phyloP scores from a whole-genome alignment of 2,888 invertebrate species.

The Ariolimax columbianus region DNA sequence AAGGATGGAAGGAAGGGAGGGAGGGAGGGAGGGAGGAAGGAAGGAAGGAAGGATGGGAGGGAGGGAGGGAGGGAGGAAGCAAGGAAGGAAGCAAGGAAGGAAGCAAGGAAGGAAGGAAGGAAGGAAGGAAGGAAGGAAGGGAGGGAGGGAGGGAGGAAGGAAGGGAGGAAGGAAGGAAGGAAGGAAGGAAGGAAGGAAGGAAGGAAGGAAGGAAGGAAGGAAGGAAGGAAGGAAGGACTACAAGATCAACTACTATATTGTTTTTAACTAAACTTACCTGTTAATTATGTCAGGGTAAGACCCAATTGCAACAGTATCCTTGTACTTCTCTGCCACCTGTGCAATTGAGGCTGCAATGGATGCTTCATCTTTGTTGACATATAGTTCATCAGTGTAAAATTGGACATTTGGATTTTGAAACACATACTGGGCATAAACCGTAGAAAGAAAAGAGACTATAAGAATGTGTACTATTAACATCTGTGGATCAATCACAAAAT shows the following conservation, averaged over 20 bases:
- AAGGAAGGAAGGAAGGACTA: not conserved
- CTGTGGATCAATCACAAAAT: conserved; percentile 30
- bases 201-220: not conserved
- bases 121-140: conserved; percentile 8
- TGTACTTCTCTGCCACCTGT: conserved; percentile 80
- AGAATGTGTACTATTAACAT: too few species aligned
- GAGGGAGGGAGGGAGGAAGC: conserved; percentile 8
- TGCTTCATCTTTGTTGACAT: conserved; percentile 77
- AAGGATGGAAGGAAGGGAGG: conserved; percentile 28
- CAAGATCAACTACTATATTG: not conserved
- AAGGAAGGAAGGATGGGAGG: conserved; percentile 9
- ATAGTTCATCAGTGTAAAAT: conserved; percentile 75
- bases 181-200: not conserved
- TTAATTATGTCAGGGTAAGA: conserved; percentile 80
- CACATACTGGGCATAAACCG: too few species aligned
- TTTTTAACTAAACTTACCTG: not conserved
- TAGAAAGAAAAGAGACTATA: too few species aligned
- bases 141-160: too few species aligned
- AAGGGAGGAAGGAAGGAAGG: not conserved
- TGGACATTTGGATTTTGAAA: conserved; percentile 73
- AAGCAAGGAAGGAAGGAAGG: conserved; percentile 27
- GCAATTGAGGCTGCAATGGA: conserved; percentile 80
- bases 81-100: conserved; percentile 24
- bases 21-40: conserved; percentile 19
- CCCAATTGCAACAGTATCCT: conserved; percentile 81